A percentile compares a stretch with the other conserved stretches of the same genome.
Conservation (phyloP, 2,113 vertebrate genomes). For the Nothocercus nigrocapillus region DNA sequence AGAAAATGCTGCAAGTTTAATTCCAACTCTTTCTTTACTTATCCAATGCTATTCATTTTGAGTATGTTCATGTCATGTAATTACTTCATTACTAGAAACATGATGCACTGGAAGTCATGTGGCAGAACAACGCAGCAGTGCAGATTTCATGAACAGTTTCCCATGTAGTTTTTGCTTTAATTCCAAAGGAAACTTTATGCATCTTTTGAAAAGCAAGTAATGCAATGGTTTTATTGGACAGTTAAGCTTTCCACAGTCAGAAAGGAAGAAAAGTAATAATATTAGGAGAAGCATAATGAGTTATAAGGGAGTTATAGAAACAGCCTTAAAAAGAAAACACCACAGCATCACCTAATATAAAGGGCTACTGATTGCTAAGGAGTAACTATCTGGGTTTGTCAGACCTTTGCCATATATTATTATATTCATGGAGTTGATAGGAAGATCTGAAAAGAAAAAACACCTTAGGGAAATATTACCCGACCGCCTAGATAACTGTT, state of each 20-base stretch:
- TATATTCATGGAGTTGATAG: background rate
- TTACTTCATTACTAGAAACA: background rate
- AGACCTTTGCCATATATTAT: background rate
- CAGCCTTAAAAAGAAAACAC: background rate
- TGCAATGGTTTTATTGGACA: background rate
- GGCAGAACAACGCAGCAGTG: background rate
- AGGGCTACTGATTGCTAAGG: background rate
- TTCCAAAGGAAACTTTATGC: background rate
- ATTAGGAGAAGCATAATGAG: background rate
- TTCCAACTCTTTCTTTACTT: background rate
- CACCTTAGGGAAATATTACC: background rate
- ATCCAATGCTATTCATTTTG: background rate
- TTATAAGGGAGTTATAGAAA: background rate
- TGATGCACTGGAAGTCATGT: background rate
- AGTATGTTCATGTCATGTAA: background rate
- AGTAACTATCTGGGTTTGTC: background rate
- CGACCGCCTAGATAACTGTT: fast-evolving
- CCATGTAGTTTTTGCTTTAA: background rate
- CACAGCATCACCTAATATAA: background rate
- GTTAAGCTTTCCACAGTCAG: background rate
- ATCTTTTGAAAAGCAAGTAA: background rate
- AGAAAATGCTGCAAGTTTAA: constrained; percentile 11
- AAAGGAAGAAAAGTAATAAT: background rate
- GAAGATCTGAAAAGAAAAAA: background rate
- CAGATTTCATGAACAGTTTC: background rate